phyloP scores from a whole-genome alignment of 2,797 vertebrate species.

The Aplochiton taeniatus region DNA sequence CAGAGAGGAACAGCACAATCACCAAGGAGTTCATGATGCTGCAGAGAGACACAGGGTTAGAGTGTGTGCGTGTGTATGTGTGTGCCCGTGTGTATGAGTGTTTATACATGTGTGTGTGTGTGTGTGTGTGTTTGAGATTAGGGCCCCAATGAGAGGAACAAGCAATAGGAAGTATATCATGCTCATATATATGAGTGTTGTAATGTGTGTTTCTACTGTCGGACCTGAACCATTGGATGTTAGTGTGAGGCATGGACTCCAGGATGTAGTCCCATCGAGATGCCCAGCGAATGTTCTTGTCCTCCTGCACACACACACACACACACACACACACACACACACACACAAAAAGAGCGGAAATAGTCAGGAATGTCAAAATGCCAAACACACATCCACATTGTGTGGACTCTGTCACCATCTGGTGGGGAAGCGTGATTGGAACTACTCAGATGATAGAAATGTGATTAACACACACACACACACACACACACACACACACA shows the following conservation, averaged over 20 bases:
- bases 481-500: neutral
- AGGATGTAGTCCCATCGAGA: constrained; percentile 96
- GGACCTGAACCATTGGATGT: constrained; percentile 97
- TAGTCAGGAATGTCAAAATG: neutral
- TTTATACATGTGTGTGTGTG: constrained; percentile 4
- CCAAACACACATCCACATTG: neutral
- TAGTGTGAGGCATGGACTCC: constrained; percentile 94
- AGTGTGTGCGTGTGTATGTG: neutral
- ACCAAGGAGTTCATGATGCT: constrained; percentile 97
- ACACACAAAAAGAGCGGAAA: too few species aligned
- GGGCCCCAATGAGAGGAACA: too few species aligned
- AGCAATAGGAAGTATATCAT: too few species aligned
- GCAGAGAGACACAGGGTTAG: neutral
- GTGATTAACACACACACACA: neutral
- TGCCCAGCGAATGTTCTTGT: constrained; percentile 86
- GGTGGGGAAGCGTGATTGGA: too few species aligned
- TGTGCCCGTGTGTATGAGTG: constrained; percentile 7
- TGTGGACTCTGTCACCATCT: too few species aligned
- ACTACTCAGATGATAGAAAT: too few species aligned
- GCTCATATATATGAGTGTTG: neutral
- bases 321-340: neutral
- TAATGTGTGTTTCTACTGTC: constrained; percentile 19
- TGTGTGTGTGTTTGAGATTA: constrained; percentile 1
- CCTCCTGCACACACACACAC: constrained; percentile 73
- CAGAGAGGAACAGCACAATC: constrained; percentile 93